A percentile compares a stretch with the other conserved stretches of the same genome.
Conservation (phyloP, 2,797 vertebrate genomes). For the Lycodopsis pacificus region DNA sequence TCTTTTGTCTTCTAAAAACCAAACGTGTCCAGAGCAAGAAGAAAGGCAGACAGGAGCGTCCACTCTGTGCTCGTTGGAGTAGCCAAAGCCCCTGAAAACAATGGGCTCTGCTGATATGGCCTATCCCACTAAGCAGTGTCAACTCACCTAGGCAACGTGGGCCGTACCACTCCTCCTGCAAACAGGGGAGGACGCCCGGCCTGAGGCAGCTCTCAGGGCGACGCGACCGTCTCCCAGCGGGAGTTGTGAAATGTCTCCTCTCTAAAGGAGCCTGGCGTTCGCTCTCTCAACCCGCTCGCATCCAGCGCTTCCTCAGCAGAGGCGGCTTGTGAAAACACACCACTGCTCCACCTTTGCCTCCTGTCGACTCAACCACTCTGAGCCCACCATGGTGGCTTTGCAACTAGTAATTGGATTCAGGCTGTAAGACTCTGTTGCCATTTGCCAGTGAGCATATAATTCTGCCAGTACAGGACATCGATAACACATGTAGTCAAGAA, state of each 20-base stretch:
- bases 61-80: constrained; percentile 41
- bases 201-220: neutral
- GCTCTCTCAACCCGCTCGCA: neutral
- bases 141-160: constrained; percentile 81
- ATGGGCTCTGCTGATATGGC: constrained; percentile 73
- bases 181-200: constrained; percentile 25
- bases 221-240: fast-evolving
- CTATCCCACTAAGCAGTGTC: constrained; percentile 69
- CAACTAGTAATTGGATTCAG: constrained; percentile 81
- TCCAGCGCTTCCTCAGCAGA: fast-evolving
- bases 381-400: constrained; percentile 66
- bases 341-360: neutral
- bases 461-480: constrained; percentile 36
- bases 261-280: fast-evolving
- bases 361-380: constrained; percentile 28
- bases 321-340: neutral
- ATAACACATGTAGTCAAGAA: constrained; percentile 5
- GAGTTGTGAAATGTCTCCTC: neutral
- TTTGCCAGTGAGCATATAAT: constrained; percentile 42
- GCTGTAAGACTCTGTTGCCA: constrained; percentile 65
- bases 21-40: constrained; percentile 51
- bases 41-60: constrained; percentile 19
- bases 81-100: constrained; percentile 73
- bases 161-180: constrained; percentile 68
- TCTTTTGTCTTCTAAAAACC: constrained; percentile 40